phyloP scores from a whole-genome alignment of 2,113 vertebrate genomes.

The Dipodomys spectabilis region DNA sequence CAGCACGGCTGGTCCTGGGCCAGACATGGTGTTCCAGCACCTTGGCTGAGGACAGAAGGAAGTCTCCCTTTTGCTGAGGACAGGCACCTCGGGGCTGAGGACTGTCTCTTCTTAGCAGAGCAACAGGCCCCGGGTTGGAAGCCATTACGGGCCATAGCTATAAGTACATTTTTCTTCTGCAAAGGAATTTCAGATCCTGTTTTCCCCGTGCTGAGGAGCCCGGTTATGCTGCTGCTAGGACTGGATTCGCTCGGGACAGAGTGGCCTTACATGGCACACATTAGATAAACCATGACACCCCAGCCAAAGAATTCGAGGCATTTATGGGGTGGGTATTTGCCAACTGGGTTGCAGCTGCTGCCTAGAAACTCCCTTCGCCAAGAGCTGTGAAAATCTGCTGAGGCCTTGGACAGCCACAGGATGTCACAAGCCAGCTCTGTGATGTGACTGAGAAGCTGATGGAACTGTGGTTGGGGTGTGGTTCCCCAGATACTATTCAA shows the following conservation, averaged over 20 bases:
- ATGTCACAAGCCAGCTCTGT: background rate
- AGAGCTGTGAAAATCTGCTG: accelerated
- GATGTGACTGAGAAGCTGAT: background rate
- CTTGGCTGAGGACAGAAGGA: background rate
- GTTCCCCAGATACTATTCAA: accelerated
- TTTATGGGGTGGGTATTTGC: background rate
- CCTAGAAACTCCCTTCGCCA: accelerated
- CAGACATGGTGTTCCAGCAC: slow-evolving; percentile 9
- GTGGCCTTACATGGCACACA: accelerated
- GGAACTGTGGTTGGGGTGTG: background rate
- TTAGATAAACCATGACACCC: background rate
- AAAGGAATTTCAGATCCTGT: slow-evolving; percentile 55
- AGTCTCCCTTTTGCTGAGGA: background rate
- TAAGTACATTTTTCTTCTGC: slow-evolving; percentile 34
- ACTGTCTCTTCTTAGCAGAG: background rate
- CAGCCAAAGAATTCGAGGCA: background rate
- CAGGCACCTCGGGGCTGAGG: background rate
- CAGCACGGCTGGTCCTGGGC: background rate
- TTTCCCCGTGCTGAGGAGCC: background rate
- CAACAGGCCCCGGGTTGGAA: background rate
- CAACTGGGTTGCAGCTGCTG: accelerated
- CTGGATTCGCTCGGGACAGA: background rate
- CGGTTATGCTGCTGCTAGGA: accelerated
- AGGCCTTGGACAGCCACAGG: background rate
- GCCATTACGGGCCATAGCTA: accelerated